Conservation (phyloP, 1,140 invertebrate genomes). For the Drosophila triauraria region DNA sequence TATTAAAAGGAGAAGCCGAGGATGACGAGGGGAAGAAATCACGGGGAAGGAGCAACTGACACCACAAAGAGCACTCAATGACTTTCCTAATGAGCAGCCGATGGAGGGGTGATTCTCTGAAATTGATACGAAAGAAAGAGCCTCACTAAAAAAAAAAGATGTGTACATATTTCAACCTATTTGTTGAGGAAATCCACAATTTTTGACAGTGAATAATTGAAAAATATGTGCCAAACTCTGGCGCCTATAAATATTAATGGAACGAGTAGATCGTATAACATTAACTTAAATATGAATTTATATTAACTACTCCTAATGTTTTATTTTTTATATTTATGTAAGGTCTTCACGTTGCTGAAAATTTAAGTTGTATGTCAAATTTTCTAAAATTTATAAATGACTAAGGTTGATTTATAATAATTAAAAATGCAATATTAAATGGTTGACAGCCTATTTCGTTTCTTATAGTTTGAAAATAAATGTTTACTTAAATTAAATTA, state of each 20-base stretch:
- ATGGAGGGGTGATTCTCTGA: conserved; percentile 51
- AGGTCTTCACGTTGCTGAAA: too few relatives aligned
- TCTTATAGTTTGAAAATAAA: too few relatives aligned
- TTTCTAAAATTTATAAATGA: too few relatives aligned
- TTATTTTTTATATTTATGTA: too few relatives aligned
- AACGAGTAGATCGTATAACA: too few relatives aligned
- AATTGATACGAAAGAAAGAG: conserved; percentile 50
- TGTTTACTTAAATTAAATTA: not conserved
- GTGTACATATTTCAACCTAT: not conserved
- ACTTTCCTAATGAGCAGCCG: conserved; percentile 59
- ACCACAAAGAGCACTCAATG: conserved; percentile 47
- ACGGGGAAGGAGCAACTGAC: conserved; percentile 6
- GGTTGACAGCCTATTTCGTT: not conserved
- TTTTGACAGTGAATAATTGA: not conserved
- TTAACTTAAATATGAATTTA: too few relatives aligned
- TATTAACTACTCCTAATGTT: too few relatives aligned
- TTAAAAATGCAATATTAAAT: not conserved
- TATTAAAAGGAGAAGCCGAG: not conserved
- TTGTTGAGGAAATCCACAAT: conserved; percentile 5
- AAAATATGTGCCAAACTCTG: not conserved
- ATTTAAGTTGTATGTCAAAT: too few relatives aligned
- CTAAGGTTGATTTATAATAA: too few relatives aligned
- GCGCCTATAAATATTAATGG: too few relatives aligned
- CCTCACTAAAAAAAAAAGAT: not conserved
- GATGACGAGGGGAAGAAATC: not conserved